Evolutionary conservation across 2,113 vertebrate species (phyloP).

Genomic region (Sphyrna mokarran): DNA sequence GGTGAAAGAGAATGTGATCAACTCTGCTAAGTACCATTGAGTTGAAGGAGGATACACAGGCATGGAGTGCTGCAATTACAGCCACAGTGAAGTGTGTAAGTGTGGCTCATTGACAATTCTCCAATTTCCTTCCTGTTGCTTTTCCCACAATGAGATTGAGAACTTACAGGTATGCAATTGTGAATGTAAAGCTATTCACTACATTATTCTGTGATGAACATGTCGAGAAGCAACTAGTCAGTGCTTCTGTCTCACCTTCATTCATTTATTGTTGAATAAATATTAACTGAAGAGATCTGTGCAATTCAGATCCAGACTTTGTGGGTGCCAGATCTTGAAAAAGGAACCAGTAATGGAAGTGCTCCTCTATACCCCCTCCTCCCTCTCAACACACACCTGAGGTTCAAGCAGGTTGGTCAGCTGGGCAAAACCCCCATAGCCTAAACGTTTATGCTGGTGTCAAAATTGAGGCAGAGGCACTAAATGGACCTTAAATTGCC

Average conservation of each 20-base stretch:
- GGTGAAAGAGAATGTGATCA: neutral
- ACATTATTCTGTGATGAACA: neutral
- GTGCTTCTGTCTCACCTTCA: neutral
- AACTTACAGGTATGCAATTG: neutral
- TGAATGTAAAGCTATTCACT: neutral
- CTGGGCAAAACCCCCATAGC: too few relatives aligned
- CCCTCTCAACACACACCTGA: too few relatives aligned
- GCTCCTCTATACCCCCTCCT: too few relatives aligned
- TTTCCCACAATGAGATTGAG: neutral
- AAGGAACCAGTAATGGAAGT: too few relatives aligned
- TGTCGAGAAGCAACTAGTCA: neutral
- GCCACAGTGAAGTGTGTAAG: neutral
- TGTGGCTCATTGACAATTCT: neutral
- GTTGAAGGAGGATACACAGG: neutral
- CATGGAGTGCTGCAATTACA: neutral
- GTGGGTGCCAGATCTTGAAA: too few relatives aligned
- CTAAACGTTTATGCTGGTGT: too few relatives aligned
- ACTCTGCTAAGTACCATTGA: neutral
- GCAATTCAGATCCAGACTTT: neutral
- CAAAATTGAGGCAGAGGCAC: too few relatives aligned
- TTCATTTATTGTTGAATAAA: neutral
- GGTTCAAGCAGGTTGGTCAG: too few relatives aligned
- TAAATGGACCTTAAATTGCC: too few relatives aligned
- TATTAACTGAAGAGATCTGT: neutral
- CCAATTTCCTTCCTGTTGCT: neutral